Conservation (phyloP, 2,113 vertebrate species). For the Elaphurus davidianus region DNA sequence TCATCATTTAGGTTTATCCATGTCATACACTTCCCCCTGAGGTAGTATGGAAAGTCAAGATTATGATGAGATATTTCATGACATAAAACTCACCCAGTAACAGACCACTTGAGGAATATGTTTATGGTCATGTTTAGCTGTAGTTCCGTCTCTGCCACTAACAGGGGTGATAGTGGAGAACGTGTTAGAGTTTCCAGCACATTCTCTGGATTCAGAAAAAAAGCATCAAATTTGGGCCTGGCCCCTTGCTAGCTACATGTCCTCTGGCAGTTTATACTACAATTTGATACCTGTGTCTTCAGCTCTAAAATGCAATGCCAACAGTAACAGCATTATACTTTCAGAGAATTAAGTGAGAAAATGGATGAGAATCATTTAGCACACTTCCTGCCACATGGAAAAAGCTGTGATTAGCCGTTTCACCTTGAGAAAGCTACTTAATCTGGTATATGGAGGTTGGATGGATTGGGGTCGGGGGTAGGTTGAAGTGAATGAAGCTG, state of each 20-base stretch:
- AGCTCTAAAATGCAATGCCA: background rate
- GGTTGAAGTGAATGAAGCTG: background rate
- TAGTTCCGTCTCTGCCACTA: background rate
- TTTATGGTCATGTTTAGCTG: background rate
- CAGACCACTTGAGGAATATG: background rate
- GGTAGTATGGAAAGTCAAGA: background rate
- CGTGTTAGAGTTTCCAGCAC: background rate
- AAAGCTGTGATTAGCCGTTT: background rate
- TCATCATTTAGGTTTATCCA: background rate
- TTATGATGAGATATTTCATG: background rate
- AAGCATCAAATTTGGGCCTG: background rate
- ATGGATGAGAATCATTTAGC: background rate
- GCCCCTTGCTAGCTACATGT: background rate
- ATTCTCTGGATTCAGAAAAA: background rate
- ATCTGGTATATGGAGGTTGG: background rate
- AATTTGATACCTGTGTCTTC: background rate
- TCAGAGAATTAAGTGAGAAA: background rate
- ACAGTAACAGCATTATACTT: background rate
- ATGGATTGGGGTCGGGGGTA: rapidly evolving
- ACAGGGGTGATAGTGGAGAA: background rate
- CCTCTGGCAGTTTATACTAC: background rate
- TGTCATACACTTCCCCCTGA: background rate
- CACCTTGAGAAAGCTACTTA: background rate
- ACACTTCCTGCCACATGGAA: background rate
- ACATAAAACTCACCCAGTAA: background rate